A percentile compares a stretch with the other conserved stretches of the same genome.
Conservation (phyloP, 2,888 invertebrate species). For the Deilephila porcellus region DNA sequence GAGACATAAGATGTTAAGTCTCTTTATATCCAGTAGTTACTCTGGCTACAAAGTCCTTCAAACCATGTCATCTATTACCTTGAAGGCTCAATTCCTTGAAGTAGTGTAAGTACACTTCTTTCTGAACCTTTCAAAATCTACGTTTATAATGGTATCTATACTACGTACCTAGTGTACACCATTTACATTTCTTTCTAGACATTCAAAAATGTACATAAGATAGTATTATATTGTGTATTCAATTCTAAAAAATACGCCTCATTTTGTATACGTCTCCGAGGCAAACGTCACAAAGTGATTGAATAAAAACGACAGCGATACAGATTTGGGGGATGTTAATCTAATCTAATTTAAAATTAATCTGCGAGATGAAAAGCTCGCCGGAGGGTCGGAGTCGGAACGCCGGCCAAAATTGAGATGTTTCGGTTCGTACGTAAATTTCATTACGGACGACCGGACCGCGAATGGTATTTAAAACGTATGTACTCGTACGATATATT, state of each 20-base stretch:
- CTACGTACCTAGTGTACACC: too few relatives aligned
- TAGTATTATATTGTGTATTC: too few relatives aligned
- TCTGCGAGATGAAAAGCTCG: conserved; percentile 71
- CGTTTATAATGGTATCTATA: too few relatives aligned
- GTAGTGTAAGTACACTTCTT: too few relatives aligned
- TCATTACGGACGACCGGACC: conserved; percentile 65
- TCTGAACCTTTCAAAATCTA: too few relatives aligned
- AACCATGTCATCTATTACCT: too few relatives aligned
- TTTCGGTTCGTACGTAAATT: conserved; percentile 66
- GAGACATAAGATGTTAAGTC: too few relatives aligned
- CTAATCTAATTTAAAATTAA: conserved; percentile 79
- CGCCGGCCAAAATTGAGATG: conserved; percentile 62
- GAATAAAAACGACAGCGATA: conserved; percentile 64
- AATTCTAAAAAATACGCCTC: neutral
- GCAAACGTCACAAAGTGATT: conserved; percentile 50
- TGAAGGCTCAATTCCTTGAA: too few relatives aligned
- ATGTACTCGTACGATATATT: conserved; percentile 35
- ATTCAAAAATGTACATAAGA: too few relatives aligned
- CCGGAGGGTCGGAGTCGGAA: conserved; percentile 48
- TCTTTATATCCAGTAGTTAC: too few relatives aligned
- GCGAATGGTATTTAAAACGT: conserved; percentile 60
- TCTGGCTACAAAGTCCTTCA: too few relatives aligned
- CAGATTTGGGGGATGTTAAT: conserved; percentile 68
- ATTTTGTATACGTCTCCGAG: conserved; percentile 11
- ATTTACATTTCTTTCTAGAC: too few relatives aligned